Evolutionary conservation across 1,140 invertebrate species (phyloP), one percentile per base, ranked within the genome.

Genomic region (Portunus trituberculatus): DNA sequence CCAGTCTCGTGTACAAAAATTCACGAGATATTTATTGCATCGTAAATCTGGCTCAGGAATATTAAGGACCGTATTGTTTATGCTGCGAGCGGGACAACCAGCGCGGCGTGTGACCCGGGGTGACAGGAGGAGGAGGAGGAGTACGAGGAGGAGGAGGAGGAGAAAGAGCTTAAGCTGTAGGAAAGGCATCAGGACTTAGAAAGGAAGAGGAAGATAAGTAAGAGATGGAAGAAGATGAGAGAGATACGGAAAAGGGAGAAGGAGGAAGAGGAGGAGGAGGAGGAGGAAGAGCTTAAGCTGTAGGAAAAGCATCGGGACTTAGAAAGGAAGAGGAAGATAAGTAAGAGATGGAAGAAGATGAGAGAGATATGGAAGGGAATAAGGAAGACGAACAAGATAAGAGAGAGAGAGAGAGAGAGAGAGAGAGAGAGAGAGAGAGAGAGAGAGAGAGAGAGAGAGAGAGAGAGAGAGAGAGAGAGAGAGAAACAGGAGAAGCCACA

Each of bases 1-100:
- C 67, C 67, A n/a, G 20, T n/a, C 67, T 76, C 67, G 25, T 76
- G 67, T 76, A 76, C 67, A 76, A 76, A 76, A 76, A 76, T 76
- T 76, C 67, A n/a, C 67, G 67, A 76, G 67, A 76, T 76, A 76
- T 76, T 76, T 76, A 76, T 76, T 76, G 67, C 67, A 76, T 76
- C 67, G 67, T 76, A 76, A 76, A 76, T 76, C 67, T 76, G 67
- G 67, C 67, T 76, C 67, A 76, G 67, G 67, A 76, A 76, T 76
- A 76, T 76, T 76, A 76, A 76, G 67, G 67, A 76, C 10, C 67
- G 67, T 76, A 76, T 76, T 76, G 67, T 76, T 76, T 76, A 76
- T 76, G 67, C 67, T 76, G 10, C 67, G 25, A 76, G 67, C 67
- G 67, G n/a, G 67, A 76, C 67, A 76, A 76, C 67, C 67, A 76